Base-by-base conservation (phyloP, 2,888 invertebrate species). In the Watsonalla cultraria region DNA sequence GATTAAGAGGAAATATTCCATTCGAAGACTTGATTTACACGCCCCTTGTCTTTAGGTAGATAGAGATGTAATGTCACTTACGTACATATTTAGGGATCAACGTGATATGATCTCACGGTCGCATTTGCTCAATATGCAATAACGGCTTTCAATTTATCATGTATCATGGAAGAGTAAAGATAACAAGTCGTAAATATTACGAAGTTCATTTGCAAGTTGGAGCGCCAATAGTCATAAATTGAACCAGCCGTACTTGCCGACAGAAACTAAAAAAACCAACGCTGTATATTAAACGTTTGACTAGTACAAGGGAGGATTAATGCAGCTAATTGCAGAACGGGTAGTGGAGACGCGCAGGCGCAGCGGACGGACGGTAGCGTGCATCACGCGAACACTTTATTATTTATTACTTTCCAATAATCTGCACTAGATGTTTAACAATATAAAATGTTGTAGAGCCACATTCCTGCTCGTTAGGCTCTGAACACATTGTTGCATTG, bases 381-480 rank as follows among this genome's bases (percentile, higher is more conserved):
- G 88, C 82, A 70, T 81, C 88, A 89, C 88, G 88, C 88, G 75
- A 86, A 71, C 75, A 64, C 64, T 76, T 85, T 89, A 88, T 89
- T 89, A 89, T 90, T 88, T 89, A 89, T 86, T 87, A 79, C 80
- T 78, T 78, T 80, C 81, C 84, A 84, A 83, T 86, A 84, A 85
- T 83, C 82, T 68, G 67, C 70, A 68, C 72, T 76, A 80, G 82
- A 82, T 73, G 72, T 68, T 73, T 66, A 65, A 74, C 74, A 71
- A 74, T 72, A 76, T 74, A 70, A 74, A 78, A 79, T 72, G 75
- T 72, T 59, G 76, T 65, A 57, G 55, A 53, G 59, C 71, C 55
- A 64, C 78, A 77, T 79, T 77, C 80, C 61, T 58, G 56, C 61
- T 65, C 62, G 64, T 58, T 53, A 62, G 62, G 64, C 61, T 62